Evolutionary conservation across 1,140 invertebrate species (phyloP), one percentile per base, ranked within the genome.

Genomic region (Archegozetes longisetosus): DNA sequence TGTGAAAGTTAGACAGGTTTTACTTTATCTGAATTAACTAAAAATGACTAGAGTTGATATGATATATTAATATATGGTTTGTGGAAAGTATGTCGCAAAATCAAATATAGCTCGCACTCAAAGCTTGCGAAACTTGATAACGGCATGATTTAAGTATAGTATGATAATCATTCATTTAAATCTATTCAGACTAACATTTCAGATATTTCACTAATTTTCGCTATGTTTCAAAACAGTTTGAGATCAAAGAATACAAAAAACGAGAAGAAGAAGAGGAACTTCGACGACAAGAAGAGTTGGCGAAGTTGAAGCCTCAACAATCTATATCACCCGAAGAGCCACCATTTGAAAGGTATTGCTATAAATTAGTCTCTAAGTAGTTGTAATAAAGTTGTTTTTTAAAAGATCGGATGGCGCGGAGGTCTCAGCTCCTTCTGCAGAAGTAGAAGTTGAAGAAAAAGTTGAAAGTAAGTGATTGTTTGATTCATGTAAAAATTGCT

Each of bases 191-290:
- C n/a, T n/a, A n/a, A n/a, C n/a, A n/a, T n/a, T n/a, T n/a, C n/a
- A n/a, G n/a, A n/a, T n/a, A n/a, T n/a, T n/a, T n/a, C n/a, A n/a
- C n/a, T n/a, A n/a, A n/a, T n/a, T n/a, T n/a, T n/a, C n/a, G n/a
- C n/a, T n/a, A n/a, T 50, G 53, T 40, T 62, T 12, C n/a, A 9
- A 23, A 73, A 58, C 71, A 98, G 92, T 98, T 91, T 80, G 94
- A 98, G 78, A 78, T 98, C 73, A 91, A 91, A 76, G 93, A 98
- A 77, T 80, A 90, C 82, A 91, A 74, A 83, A 90, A 75, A 79
- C 82, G 58, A 58, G 62, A 66, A 60, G 64, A 66, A 62, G 82
- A 83, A 68, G 81, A 82, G 66, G 76, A 77, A 67, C 77, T 78
- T 57, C 75, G 78, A 65, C 75, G 77, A 67, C 82, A 86, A 68